A percentile compares a stretch with the other conserved stretches of the same genome.
Evolutionary conservation across 2,888 invertebrate species (phyloP).

Genomic region (Axea sp.): DNA sequence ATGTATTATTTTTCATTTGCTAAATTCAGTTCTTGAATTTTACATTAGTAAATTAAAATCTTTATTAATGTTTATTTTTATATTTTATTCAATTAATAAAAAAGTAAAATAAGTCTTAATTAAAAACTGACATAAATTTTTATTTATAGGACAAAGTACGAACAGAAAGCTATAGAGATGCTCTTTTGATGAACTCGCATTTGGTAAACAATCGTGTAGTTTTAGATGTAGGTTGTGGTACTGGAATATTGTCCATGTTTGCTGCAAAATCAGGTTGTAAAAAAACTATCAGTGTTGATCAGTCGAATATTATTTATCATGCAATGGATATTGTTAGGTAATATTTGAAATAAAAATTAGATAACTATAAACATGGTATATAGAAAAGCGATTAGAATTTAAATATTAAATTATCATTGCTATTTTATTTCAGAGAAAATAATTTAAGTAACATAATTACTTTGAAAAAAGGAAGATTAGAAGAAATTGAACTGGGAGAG

Average conservation of each 20-base stretch:
- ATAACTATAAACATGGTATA: too few relatives aligned
- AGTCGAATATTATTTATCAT: slow-evolving; percentile 96
- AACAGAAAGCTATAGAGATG: slow-evolving; percentile 92
- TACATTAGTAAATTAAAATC: too few relatives aligned
- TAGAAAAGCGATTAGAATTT: too few relatives aligned
- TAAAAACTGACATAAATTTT: too few relatives aligned
- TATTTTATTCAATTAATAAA: too few relatives aligned
- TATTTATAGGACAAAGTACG: slow-evolving; percentile 86
- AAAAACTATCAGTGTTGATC: slow-evolving; percentile 95
- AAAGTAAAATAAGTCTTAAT: too few relatives aligned
- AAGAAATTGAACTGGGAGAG: slow-evolving; percentile 88
- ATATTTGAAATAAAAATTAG: too few relatives aligned
- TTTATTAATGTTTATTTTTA: too few relatives aligned
- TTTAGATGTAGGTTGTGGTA: slow-evolving; percentile 98
- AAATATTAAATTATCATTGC: too few relatives aligned
- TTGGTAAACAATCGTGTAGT: slow-evolving; percentile 88
- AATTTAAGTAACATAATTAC: slow-evolving; percentile 86
- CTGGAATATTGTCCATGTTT: slow-evolving; percentile 98
- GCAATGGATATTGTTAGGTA: slow-evolving; percentile 96
- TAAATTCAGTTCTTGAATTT: too few relatives aligned
- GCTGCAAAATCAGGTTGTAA: slow-evolving; percentile 96
- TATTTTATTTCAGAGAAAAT: slow-evolving; percentile 83
- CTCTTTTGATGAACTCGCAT: slow-evolving; percentile 87
- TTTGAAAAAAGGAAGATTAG: slow-evolving; percentile 91
- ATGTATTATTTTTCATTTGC: too few relatives aligned